Conservation (phyloP, 2,113 vertebrate genomes). For the Gulo gulo region DNA sequence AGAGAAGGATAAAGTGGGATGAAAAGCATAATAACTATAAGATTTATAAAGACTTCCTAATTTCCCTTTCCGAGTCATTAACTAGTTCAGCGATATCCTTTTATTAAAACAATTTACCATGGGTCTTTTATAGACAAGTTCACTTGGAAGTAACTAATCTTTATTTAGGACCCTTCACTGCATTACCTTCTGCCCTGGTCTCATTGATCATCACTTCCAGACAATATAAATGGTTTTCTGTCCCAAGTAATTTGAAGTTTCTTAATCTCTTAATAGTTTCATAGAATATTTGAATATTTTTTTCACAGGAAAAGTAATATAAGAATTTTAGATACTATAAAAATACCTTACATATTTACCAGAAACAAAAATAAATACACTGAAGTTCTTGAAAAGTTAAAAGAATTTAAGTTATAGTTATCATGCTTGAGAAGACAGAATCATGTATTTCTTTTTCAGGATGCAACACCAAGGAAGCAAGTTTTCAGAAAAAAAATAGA, state of each 20-base stretch:
- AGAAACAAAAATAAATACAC: neutral
- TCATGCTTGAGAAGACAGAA: neutral
- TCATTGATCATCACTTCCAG: neutral
- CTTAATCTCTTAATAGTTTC: neutral
- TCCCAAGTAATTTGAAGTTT: neutral
- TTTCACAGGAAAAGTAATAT: neutral
- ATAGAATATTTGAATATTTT: neutral
- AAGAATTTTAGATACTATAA: neutral
- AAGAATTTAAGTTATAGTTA: neutral
- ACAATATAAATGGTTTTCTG: neutral
- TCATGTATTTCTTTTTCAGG: neutral
- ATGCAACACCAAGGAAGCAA: neutral
- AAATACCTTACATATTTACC: neutral
- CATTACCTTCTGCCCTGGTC: neutral
- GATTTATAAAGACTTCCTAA: neutral
- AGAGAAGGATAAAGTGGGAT: neutral
- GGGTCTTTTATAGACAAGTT: neutral
- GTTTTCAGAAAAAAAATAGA: neutral
- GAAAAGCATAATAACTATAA: neutral
- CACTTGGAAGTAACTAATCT: neutral
- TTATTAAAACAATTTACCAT: conserved; percentile 24
- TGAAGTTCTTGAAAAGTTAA: neutral
- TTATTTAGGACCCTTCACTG: neutral
- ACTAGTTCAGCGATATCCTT: neutral
- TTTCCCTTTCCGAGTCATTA: neutral